A percentile compares a stretch with the other conserved stretches of the same genome.
phyloP scores from a whole-genome alignment of 2,797 vertebrate species.

The Simalia tracyae region DNA sequence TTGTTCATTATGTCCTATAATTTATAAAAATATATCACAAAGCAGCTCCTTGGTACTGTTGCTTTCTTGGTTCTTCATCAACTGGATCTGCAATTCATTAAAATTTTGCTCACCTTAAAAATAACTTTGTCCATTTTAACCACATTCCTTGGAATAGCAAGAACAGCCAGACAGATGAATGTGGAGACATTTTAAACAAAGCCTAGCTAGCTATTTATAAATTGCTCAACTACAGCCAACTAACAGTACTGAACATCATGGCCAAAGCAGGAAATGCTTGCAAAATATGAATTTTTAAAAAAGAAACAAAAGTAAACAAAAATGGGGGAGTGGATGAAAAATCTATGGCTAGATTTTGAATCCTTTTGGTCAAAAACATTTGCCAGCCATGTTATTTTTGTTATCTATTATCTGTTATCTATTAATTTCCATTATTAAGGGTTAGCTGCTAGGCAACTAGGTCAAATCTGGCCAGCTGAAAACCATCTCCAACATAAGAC shows the following conservation, averaged over 20 bases:
- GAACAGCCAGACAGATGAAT: background rate
- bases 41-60: background rate
- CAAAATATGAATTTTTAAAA: fast-evolving
- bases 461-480: background rate
- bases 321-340: background rate
- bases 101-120: background rate
- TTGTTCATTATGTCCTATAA: background rate
- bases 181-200: conserved; percentile 14
- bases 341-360: background rate
- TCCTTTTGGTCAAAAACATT: background rate
- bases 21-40: background rate
- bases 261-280: background rate
- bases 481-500: background rate
- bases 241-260: background rate
- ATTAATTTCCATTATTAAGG: background rate
- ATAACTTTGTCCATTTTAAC: background rate
- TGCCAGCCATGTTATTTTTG: background rate
- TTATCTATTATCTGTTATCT: background rate
- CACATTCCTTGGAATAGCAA: background rate
- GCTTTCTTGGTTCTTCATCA: conserved; percentile 1
- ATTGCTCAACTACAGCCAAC: background rate
- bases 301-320: background rate
- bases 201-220: background rate
- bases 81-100: background rate
- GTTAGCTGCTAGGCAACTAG: background rate